Evolutionary conservation across 2,113 vertebrate genomes (phyloP), one percentile per base, ranked within the genome.

Genomic region (Erythrocebus patas): DNA sequence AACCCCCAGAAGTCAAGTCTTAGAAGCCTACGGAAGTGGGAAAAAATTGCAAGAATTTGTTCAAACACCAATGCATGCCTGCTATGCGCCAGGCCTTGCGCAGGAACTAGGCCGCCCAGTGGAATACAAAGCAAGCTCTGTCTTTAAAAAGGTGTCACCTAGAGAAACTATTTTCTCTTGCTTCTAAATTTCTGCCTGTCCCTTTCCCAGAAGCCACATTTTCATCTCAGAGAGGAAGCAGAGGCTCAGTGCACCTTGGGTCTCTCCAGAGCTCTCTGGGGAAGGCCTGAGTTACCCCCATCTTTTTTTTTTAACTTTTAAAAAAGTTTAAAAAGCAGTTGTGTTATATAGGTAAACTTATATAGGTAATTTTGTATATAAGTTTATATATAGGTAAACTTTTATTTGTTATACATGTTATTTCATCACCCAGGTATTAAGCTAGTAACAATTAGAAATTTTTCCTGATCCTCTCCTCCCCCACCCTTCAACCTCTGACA

Each of bases 251-350:
- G 20, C 2, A 4, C 18, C 64, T 40, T 12, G 73, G 43, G 35
- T 64, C 32, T 45, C 52, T 35, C 85, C 55, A 32, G 32, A n/a
- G 91, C 45, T 35, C 68, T 11, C 25, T 17, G 50, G 68, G 78
- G 30, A 35, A 48, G 70, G 13, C 52, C 48, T 38, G 14, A 0
- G 0, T 32, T 18, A 66, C 40, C 23, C 38, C 2, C 27, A 64
- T 14, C 27, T 32, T 64, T 64, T 64, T 30, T 30, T 30, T 64
- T 64, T 32, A 64, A 30, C 12, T 64, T 64, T 32, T 30, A 59
- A 59, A 59, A 59, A 59, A 23, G 22, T 59, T 59, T 59, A 30
- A 64, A 64, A 64, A 64, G 61, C 61, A 64, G 61, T 13, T 64
- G 61, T 64, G 61, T 64, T 64, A 13, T 64, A 64, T 32, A 64